phyloP scores from a whole-genome alignment of 2,113 vertebrate genomes.

The Craseonycteris thonglongyai region DNA sequence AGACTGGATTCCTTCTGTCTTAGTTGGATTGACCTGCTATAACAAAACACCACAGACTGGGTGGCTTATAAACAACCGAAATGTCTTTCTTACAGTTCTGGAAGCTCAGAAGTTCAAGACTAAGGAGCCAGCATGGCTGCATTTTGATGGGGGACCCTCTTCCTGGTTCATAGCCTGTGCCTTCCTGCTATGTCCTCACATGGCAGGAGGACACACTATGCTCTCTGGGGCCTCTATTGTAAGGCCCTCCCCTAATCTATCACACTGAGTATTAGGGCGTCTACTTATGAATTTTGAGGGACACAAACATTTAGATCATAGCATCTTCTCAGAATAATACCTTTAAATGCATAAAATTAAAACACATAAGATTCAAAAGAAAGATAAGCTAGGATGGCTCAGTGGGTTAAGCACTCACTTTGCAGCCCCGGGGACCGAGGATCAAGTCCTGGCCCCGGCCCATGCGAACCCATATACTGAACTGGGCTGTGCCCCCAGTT shows the following conservation, averaged over 20 bases:
- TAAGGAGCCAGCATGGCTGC: neutral
- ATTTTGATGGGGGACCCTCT: neutral
- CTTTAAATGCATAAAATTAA: neutral
- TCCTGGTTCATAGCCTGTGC: neutral
- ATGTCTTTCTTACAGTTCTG: neutral
- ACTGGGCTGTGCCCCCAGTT: no score
- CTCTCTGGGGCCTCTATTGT: neutral
- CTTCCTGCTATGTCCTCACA: neutral
- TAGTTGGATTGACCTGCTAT: neutral
- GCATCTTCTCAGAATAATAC: neutral
- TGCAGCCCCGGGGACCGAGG: no score
- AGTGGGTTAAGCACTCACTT: no score
- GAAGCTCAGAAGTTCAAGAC: neutral
- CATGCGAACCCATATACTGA: no score
- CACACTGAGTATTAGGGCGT: neutral
- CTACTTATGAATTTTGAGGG: neutral
- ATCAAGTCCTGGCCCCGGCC: no score
- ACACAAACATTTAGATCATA: neutral
- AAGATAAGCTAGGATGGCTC: no score
- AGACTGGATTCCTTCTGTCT: neutral
- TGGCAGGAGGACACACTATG: neutral
- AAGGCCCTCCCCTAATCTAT: neutral
- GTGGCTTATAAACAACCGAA: neutral
- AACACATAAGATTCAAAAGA: neutral
- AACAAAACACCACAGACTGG: neutral